These are phyloP conservation scores for Notodonta ziczac DNA, from an alignment of 2,888 invertebrate species.

Conservation along the genomic window DNA sequence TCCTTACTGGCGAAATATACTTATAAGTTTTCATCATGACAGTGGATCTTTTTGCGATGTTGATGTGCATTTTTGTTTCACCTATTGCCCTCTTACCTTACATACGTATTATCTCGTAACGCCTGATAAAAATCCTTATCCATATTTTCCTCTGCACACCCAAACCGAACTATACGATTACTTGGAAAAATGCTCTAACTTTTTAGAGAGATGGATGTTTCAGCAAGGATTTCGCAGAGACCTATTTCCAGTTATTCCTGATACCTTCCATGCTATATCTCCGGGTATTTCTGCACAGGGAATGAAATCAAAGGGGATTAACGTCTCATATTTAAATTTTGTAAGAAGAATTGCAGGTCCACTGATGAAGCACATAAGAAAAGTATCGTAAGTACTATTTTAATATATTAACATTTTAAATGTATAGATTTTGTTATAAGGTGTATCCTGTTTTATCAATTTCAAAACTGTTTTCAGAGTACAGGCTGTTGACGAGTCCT, in stretches of 20 bases:
- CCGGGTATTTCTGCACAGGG: conserved; percentile 52
- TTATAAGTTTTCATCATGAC: conserved; percentile 57
- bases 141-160: conserved; percentile 63
- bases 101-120: conserved; percentile 54
- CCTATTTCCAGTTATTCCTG: conserved; percentile 72
- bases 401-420: background rate
- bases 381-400: conserved; percentile 59
- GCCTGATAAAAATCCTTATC: conserved; percentile 64
- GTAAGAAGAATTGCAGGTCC: conserved; percentile 73
- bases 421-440: background rate
- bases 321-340: conserved; percentile 72
- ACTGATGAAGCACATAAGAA: conserved; percentile 69
- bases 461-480: conserved; percentile 43
- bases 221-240: conserved; percentile 78
- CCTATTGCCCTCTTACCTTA: conserved; percentile 68
- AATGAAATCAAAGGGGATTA: conserved; percentile 68
- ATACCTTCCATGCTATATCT: conserved; percentile 72
- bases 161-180: conserved; percentile 62
- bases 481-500: conserved; percentile 58
- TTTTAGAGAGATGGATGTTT: conserved; percentile 79
- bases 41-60: conserved; percentile 67
- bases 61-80: conserved; percentile 67
- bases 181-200: conserved; percentile 57
- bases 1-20: conserved; percentile 48
- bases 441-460: no score